These are phyloP conservation scores for Onychorhynchus coronatus DNA, from an alignment of 2,113 vertebrate genomes.

Conservation along the genomic window DNA sequence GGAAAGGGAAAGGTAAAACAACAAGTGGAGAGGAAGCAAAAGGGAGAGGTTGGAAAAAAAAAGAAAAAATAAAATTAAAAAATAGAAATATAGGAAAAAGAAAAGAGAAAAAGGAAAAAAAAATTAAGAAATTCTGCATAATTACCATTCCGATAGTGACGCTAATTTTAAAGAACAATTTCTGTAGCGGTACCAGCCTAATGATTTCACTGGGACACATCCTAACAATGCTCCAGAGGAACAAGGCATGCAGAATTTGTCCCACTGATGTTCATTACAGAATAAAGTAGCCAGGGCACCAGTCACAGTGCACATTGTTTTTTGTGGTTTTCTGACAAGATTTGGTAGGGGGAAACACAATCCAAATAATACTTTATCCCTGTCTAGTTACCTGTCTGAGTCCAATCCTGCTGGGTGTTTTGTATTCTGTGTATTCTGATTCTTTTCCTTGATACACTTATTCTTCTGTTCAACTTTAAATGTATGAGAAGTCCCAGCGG, in stretches of 20 bases:
- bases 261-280: background rate
- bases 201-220: background rate
- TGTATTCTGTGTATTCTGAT: background rate
- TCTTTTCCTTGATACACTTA: background rate
- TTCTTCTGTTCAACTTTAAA: background rate
- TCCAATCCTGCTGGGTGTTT: background rate
- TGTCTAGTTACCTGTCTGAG: background rate
- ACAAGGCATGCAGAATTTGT: background rate
- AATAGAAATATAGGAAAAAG: fast-evolving
- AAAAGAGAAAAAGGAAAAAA: too few species aligned
- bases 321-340: background rate
- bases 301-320: background rate
- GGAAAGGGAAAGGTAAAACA: background rate
- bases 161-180: background rate
- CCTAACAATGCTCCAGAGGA: background rate
- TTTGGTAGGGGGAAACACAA: background rate
- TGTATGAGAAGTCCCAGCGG: background rate
- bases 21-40: background rate
- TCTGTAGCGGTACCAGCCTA: background rate
- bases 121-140: background rate
- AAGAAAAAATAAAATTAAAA: fast-evolving
- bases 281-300: background rate
- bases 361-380: background rate
- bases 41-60: fast-evolving
- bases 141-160: background rate